Conservation (phyloP, 2,113 vertebrate species). For the Labrus mixtus region DNA sequence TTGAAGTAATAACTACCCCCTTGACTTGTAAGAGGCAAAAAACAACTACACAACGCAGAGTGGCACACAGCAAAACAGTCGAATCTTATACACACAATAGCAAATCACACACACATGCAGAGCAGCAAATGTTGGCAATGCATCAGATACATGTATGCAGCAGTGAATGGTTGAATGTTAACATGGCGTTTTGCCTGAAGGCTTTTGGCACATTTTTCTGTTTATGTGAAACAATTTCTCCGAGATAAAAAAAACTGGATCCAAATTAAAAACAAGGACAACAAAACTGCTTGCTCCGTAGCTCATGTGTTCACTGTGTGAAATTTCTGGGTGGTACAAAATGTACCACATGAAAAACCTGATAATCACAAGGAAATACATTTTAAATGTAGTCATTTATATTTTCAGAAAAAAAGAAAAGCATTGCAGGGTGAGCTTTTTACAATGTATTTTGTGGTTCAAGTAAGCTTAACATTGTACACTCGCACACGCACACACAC, state of each 20-base stretch:
- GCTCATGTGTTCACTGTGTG: background rate
- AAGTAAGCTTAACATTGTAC: too few species aligned
- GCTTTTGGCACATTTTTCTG: slow-evolving; percentile 18
- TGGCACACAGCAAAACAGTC: slow-evolving; percentile 19
- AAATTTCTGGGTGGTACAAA: background rate
- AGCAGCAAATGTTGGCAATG: slow-evolving; percentile 10
- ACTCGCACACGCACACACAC: too few species aligned
- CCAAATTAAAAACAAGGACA: slow-evolving; percentile 18
- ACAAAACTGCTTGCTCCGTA: slow-evolving; percentile 3
- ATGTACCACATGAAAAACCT: background rate
- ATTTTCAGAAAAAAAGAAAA: too few species aligned
- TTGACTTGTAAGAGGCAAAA: slow-evolving; percentile 37
- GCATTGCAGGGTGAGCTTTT: too few species aligned
- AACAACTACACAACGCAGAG: slow-evolving; percentile 2
- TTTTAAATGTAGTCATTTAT: too few species aligned
- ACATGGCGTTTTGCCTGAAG: slow-evolving; percentile 19
- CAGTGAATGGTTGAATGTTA: background rate
- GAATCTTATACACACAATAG: background rate
- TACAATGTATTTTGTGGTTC: too few species aligned
- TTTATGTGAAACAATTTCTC: slow-evolving; percentile 17
- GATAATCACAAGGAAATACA: too few species aligned
- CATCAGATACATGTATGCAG: slow-evolving; percentile 4
- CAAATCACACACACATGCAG: slow-evolving; percentile 6
- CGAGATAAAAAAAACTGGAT: too few species aligned
- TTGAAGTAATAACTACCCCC: slow-evolving; percentile 28